Percentiles rank a stretch among this genome's conserved stretches.
Conservation (phyloP, 2,113 vertebrate genomes). For the Carassius gibelio region DNA sequence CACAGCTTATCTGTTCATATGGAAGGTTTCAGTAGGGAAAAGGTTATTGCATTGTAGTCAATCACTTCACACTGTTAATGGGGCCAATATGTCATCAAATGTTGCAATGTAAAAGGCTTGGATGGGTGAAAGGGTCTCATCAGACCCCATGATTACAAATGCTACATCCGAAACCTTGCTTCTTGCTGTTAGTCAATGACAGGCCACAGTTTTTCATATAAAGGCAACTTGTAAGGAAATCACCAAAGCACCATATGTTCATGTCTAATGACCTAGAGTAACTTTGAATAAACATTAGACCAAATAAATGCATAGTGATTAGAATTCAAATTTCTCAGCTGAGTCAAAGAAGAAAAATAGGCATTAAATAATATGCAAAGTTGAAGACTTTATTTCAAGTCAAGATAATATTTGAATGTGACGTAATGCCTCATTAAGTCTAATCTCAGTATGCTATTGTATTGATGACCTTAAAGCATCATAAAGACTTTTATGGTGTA, state of each 20-base stretch:
- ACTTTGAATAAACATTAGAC: neutral
- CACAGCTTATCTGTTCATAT: constrained; percentile 53
- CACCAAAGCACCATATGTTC: neutral
- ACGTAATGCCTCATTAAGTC: neutral
- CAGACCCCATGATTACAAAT: constrained; percentile 5
- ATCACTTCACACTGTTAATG: constrained; percentile 44
- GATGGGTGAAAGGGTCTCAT: constrained; percentile 46
- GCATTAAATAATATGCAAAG: neutral
- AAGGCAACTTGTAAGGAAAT: neutral
- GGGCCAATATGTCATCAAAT: constrained; percentile 47
- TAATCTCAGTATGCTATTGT: neutral
- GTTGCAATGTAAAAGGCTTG: neutral
- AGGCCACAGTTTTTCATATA: neutral
- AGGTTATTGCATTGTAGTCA: constrained; percentile 48
- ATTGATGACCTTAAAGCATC: neutral
- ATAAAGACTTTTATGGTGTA: neutral
- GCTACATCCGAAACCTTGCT: neutral
- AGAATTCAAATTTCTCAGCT: neutral
- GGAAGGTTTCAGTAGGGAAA: constrained; percentile 41
- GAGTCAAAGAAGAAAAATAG: neutral
- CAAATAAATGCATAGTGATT: neutral
- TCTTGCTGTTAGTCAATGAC: neutral
- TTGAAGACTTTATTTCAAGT: neutral
- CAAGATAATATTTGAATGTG: neutral
- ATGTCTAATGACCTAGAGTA: neutral